Base-by-base conservation (phyloP, 2,113 vertebrate species). In the Mustela nigripes region DNA sequence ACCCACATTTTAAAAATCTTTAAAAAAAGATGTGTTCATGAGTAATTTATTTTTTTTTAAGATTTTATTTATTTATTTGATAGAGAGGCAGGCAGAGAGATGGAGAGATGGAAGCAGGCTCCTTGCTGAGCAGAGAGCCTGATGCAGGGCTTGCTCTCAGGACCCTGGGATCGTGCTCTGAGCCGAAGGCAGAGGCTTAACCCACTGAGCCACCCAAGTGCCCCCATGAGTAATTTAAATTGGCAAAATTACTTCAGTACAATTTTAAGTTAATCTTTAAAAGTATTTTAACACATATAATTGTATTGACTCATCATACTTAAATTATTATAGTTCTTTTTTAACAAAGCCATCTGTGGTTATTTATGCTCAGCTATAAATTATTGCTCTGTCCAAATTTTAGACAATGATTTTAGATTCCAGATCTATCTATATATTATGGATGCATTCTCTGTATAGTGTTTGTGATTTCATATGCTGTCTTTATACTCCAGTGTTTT, bases 201-300 rank as follows among this genome's bases (percentile, higher is more conserved):
- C 53, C 53, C 53, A 53, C 15, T 53, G 53, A 53, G 4, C 53
- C 53, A 53, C 53, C 53, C 53, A 53, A 53, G 53, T 0, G 0
- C 15, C 53, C 53, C 53, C 6, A 56, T 85, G 5, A 42, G 15
- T 94, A 84, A 39, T 71, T 97, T 78, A 88, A 90, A 83, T 65
- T 91, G 19, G 0, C 36, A 87, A 91, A 31, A 74, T 87, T 36
- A 91, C 14, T 84, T 93, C 22, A 81, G n/a, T 39, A 16, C 8
- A 28, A 83, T 65, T 94, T 89, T 80, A 79, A 65, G 11, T 60
- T 88, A 74, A 96, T 58, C 10, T 89, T 95, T 88, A 22, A 94
- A 73, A 50, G 0, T 82, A 67, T 48, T n/a, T 69, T 69, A 19
- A 69, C 65, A 50, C 0, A 73, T 42, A 48, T 26, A n/a, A 86